phyloP scores from a whole-genome alignment of 2,797 vertebrate species.

The Pseudopleuronectes americanus region DNA sequence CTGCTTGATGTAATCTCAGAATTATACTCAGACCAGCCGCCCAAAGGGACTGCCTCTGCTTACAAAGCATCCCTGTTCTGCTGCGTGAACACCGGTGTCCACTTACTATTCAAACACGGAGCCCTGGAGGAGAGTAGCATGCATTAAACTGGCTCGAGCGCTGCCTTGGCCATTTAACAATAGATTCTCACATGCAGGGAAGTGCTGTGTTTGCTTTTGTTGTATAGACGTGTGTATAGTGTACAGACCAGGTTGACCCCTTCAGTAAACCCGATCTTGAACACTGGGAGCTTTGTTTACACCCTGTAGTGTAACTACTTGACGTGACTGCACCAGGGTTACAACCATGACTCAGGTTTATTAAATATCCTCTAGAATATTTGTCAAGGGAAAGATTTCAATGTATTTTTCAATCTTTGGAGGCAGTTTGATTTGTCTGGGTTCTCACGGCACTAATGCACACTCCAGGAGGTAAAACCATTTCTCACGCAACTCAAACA shows the following conservation, averaged over 20 bases:
- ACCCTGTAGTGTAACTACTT: constrained; percentile 31
- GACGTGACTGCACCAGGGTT: not conserved
- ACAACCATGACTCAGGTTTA: constrained; percentile 5
- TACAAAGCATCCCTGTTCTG: constrained; percentile 68
- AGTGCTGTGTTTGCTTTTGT: constrained; percentile 66
- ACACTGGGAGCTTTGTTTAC: constrained; percentile 67
- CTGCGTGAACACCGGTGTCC: constrained; percentile 70
- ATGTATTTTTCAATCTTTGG: constrained; percentile 18
- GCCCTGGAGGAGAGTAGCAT: constrained; percentile 54
- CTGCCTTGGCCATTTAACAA: constrained; percentile 60
- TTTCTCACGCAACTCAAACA: constrained; percentile 1
- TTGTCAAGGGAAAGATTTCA: not conserved
- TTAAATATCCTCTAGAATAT: constrained; percentile 18
- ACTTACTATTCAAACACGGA: constrained; percentile 71
- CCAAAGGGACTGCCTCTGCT: constrained; percentile 52
- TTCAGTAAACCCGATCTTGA: constrained; percentile 60
- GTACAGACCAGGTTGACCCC: constrained; percentile 35
- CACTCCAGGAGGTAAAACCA: not conserved
- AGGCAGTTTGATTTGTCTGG: constrained; percentile 11
- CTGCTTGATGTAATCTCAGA: constrained; percentile 18
- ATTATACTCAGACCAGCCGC: constrained; percentile 33
- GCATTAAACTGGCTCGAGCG: constrained; percentile 56
- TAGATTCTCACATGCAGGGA: constrained; percentile 59
- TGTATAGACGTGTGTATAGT: constrained; percentile 28
- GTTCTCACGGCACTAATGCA: constrained; percentile 11